Percentiles rank a stretch among this genome's conserved stretches.
Conservation (phyloP, 2,113 vertebrate genomes). For the Nothobranchius furzeri region DNA sequence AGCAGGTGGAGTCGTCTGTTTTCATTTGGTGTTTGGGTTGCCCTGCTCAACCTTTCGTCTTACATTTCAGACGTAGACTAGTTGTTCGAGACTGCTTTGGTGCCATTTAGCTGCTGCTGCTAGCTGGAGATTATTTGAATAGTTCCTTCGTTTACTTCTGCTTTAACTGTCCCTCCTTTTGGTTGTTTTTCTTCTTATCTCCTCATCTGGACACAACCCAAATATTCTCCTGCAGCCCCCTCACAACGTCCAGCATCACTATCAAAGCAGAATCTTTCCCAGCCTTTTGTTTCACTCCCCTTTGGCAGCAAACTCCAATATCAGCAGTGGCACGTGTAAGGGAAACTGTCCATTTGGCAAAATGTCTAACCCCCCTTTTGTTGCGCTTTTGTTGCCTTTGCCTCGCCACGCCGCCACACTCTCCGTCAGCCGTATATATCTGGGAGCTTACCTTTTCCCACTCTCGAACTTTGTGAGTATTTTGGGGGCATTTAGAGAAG, state of each 20-base stretch:
- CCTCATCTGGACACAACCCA: constrained; percentile 29
- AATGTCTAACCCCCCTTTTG: constrained; percentile 81
- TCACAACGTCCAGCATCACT: constrained; percentile 29
- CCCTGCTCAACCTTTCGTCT: not conserved
- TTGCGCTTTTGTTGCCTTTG: constrained; percentile 75
- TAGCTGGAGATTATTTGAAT: not conserved
- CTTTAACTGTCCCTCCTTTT: constrained; percentile 19
- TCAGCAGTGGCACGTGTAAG: constrained; percentile 81
- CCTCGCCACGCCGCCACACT: constrained; percentile 50
- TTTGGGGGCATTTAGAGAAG: constrained; percentile 64
- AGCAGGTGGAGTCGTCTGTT: not conserved
- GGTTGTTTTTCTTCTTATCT: constrained; percentile 34
- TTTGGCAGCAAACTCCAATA: constrained; percentile 78
- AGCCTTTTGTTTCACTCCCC: constrained; percentile 51
- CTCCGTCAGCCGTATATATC: constrained; percentile 76
- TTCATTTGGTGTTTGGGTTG: constrained; percentile 4
- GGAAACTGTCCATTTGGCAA: constrained; percentile 83
- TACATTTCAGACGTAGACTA: not conserved
- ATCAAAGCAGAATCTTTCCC: constrained; percentile 83
- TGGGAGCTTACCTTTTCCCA: constrained; percentile 61
- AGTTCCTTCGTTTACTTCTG: constrained; percentile 8
- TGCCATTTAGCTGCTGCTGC: constrained; percentile 5
- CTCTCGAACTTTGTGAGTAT: constrained; percentile 62
- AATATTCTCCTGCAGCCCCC: constrained; percentile 28
- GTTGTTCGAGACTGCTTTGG: not conserved